Base-by-base conservation (phyloP, 2,888 invertebrate genomes). In the Andrena flavipes region DNA sequence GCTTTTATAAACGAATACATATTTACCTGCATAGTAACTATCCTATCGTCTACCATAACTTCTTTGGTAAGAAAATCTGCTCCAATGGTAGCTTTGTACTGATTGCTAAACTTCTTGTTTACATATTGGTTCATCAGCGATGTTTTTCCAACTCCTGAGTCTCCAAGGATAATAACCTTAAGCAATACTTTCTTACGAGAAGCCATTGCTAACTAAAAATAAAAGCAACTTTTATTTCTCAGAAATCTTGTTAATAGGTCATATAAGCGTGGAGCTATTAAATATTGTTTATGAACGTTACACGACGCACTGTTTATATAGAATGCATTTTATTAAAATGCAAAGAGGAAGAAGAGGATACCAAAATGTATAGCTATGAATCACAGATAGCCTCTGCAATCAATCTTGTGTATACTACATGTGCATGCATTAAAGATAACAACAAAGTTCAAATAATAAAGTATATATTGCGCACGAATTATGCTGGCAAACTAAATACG, bases 111-210 rank as follows among this genome's bases (percentile, higher is more conserved):
- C 95, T 99, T 98, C 94, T 99, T 99, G 95, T 99, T 99, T 90
- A 99, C 99, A 96, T 99, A 99, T 95, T 99, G 99, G 95, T 99
- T 99, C 99, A 99, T 99, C 74, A 99, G 95, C 33, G 99, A 99
- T 62, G 99, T 99, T 95, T 99, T 99, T 59, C 99, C 99, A 84
- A 99, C 99, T 90, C 99, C 99, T 89, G 98, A 98, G 94, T 99
- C 99, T 64, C 99, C 99, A 91, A 99, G 95, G 94, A 99, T 99
- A 93, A 99, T 99, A 79, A 99, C 99, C 96, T 99, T 99, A 91
- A 99, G 95, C 79, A 99, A 95, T 89, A 98, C 97, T 96, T 99
- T 99, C 97, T 99, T 99, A 93, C 98, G 96, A 87, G 97, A 97
- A 88, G 98, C 96, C 98, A 98, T 98, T 78, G 56, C 85, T 51